Base-by-base conservation (phyloP, 2,888 invertebrate genomes). In the Argyresthia albistria region DNA sequence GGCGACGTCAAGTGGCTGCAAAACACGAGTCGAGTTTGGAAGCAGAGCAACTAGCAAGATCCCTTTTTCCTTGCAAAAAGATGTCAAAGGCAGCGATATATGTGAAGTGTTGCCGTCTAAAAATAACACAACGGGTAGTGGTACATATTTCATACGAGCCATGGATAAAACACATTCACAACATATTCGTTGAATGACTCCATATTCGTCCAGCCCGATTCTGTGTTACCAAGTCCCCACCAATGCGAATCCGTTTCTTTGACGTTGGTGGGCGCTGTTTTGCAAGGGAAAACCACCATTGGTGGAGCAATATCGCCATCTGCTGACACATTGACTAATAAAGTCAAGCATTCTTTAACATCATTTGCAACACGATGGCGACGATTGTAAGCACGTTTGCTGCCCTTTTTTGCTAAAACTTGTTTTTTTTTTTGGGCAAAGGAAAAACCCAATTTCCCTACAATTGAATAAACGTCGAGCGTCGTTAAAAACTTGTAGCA, bases 31-130 rank as follows among this genome's bases (percentile, higher is more conserved):
- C 10, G 35, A n/a, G 12, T 47, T 47, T n/a, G 36, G 47, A 11
- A 35, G 12, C 11, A 47, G 12, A 35, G 47, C 47, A 35, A 53
- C 45, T 8, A 56, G 48, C 11, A 56, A 25, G 9, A 62, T 61
- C 15, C 57, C 58, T 42, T 62, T 60, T 54, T 62, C 59, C 45
- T 56, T 58, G 50, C 61, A 60, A 56, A 63, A 61, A 35, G 16
- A 51, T 37, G 51, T 53, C 50, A 59, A 47, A 52, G 56, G 61
- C 36, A 61, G 51, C 39, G 60, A 59, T 54, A 62, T 53, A 46
- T 60, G 58, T 14, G 58, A 59, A 8, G 50, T 56, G 43, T 63
- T 63, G 15, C 60, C 60, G 55, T 63, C 63, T 46, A 63, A 46
- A 57, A 61, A 65, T 51, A 65, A 25, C 25, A 25, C 54, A 10